These are phyloP conservation scores for Caenorhabditis latens DNA, from an alignment of 1,140 invertebrate species.

Conservation along the genomic window DNA sequence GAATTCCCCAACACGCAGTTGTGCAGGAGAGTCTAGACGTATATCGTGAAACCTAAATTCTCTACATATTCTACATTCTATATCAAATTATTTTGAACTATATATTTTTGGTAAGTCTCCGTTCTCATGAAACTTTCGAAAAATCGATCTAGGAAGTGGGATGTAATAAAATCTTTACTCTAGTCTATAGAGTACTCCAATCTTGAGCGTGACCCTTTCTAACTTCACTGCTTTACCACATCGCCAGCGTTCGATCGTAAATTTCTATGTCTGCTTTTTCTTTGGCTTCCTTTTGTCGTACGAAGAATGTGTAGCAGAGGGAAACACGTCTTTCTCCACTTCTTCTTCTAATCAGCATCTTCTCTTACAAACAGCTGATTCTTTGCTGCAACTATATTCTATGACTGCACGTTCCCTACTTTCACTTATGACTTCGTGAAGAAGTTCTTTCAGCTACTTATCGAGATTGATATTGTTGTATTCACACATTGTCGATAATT, in stretches of 20 bases:
- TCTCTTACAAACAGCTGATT: slow-evolving; percentile 22
- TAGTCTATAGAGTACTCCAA: no score
- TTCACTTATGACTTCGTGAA: not conserved
- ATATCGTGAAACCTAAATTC: no score
- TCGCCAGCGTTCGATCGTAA: slow-evolving; percentile 27
- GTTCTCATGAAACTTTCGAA: no score
- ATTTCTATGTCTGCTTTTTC: slow-evolving; percentile 33
- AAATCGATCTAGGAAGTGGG: no score
- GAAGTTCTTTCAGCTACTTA: no score
- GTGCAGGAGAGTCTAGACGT: not conserved
- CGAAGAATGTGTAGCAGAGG: slow-evolving; percentile 8
- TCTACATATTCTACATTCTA: not conserved
- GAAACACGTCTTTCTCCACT: slow-evolving; percentile 34
- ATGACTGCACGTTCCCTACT: not conserved
- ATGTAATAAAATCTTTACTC: no score
- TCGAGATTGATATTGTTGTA: no score
- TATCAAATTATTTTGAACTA: not conserved
- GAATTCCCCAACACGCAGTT: not conserved
- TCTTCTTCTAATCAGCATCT: slow-evolving; percentile 23
- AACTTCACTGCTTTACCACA: not conserved
- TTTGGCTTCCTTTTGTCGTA: not conserved
- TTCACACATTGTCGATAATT: no score
- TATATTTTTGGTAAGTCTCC: no score
- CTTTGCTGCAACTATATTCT: slow-evolving; percentile 7
- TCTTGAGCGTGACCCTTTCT: not conserved